Evolutionary conservation across 2,888 invertebrate species (phyloP).

Genomic region (Stenotaenia linearis): DNA sequence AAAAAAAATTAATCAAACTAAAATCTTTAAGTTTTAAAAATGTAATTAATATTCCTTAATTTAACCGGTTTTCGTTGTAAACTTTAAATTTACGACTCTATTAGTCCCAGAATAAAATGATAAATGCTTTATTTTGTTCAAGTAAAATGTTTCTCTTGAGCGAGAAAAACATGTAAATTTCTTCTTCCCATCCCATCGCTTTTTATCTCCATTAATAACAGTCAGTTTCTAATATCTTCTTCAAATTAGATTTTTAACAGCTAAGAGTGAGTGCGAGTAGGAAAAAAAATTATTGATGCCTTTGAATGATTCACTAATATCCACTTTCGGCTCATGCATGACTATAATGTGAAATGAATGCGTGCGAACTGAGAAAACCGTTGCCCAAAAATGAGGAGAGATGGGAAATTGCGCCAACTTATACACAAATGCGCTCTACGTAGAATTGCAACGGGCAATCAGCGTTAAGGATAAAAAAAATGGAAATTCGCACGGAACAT

Average conservation of each 20-base stretch:
- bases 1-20: not conserved
- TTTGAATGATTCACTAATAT: conserved; percentile 26
- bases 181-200: conserved; percentile 17
- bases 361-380: conserved; percentile 7
- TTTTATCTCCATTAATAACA: conserved; percentile 24
- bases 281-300: conserved; percentile 14
- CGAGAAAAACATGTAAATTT: conserved; percentile 17
- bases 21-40: not conserved
- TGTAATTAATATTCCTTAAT: conserved; percentile 15
- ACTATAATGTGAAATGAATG: conserved; percentile 24
- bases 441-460: conserved; percentile 17
- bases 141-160: conserved; percentile 17
- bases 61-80: conserved; percentile 12
- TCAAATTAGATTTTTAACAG: conserved; percentile 26
- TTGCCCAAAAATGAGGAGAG: not conserved
- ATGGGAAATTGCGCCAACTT: conserved; percentile 5
- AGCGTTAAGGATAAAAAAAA: conserved; percentile 16
- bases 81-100: not conserved
- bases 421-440: conserved; percentile 6
- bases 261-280: not conserved
- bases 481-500: not conserved
- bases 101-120: conserved; percentile 13
- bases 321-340: conserved; percentile 12
- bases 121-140: conserved; percentile 7
- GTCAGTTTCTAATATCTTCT: conserved; percentile 23